Evolutionary conservation across 2,797 vertebrate species (phyloP), one percentile per base, ranked within the genome.

Genomic region (Danio albolineatus): DNA sequence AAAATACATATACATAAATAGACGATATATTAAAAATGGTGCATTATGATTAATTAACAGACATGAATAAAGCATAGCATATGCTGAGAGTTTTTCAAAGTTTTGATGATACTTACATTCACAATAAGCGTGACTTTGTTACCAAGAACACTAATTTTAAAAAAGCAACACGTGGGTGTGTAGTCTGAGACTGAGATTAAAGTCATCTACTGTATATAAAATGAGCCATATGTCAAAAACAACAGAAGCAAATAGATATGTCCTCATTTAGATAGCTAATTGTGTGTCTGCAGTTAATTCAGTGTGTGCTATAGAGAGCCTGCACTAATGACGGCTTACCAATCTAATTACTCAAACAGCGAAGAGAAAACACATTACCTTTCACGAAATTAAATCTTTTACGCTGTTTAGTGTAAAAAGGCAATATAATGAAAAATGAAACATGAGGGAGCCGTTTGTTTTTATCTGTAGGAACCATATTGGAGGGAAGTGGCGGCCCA

Each of bases 341-440:
- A 21, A 71, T 72, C 57, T 65, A 65, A 64, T 71, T 57, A 76
- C 76, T 79, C 41, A 75, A 66, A 80, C 16, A 51, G 71, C 48
- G 6, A 60, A 44, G 46, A 80, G 43, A 74, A 80, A 64, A 65
- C 61, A 21, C 36, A 73, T 65, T 66, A 78, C 41, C 54, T 73
- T 38, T 62, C 56, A 36, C 39, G 36, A 9, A 65, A 73, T 38
- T 79, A 46, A 54, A 41, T 70, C 5, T 46, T 74, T 83, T 49
- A 83, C 13, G 28, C 62, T 19, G 28, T 67, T 61, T 83, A 79
- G 64, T 75, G 75, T 73, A 81, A 75, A 78, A 59, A 17, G 19
- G 46, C 12, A 62, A 57, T 62, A 66, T 66, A 69, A 72, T 78
- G 57, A 74, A 59, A 66, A 36, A 79, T 75, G 36, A 44, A 79